Conservation (phyloP, 2,797 vertebrate genomes). For the Phoebastria nigripes region DNA sequence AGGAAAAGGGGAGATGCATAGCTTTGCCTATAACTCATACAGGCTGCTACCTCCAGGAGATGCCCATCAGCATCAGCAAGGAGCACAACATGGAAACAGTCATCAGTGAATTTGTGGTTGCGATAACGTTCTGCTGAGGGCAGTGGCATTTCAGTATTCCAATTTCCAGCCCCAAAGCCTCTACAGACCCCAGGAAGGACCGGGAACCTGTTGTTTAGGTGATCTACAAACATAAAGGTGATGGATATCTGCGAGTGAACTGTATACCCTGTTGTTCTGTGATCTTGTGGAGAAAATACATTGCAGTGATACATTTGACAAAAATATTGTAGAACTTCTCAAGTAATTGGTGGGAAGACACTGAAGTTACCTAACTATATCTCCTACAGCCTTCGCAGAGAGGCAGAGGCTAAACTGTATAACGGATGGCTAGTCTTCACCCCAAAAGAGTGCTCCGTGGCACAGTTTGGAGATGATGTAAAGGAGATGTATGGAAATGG, state of each 20-base stretch:
- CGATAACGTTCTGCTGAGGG: accelerated
- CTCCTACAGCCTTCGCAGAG: background rate
- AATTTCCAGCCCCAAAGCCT: background rate
- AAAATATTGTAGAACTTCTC: background rate
- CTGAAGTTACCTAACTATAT: background rate
- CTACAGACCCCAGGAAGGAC: background rate
- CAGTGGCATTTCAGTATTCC: background rate
- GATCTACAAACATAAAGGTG: background rate
- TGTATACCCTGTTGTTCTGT: background rate
- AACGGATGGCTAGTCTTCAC: background rate
- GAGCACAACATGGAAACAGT: background rate
- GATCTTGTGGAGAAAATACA: background rate
- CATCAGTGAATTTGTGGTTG: background rate
- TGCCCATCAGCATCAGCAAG: background rate
- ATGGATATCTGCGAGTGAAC: background rate
- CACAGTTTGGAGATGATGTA: background rate
- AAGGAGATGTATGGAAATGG: background rate
- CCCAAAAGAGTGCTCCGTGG: accelerated
- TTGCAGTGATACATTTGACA: background rate
- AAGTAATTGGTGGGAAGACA: background rate
- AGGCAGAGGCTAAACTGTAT: background rate
- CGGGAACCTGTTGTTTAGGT: background rate
- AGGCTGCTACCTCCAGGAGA: background rate
- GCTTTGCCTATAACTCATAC: background rate
- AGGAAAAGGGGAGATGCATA: background rate